These are phyloP conservation scores for Coluber constrictor DNA, from an alignment of 2,797 vertebrate species.

Conservation along the genomic window DNA sequence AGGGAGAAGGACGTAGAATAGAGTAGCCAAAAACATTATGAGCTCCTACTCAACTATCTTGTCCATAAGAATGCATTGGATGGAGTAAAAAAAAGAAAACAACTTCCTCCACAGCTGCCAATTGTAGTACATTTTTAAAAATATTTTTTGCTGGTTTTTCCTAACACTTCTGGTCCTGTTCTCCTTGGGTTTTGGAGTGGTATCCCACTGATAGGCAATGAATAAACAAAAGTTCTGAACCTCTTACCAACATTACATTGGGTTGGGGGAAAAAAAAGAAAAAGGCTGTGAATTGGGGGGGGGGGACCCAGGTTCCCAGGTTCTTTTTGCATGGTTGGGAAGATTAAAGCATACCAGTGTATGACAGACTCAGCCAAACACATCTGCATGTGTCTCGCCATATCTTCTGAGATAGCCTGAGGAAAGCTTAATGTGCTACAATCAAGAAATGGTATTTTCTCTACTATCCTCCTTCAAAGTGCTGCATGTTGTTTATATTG, in stretches of 20 bases:
- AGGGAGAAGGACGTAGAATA: not conserved
- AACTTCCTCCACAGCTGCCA: not conserved
- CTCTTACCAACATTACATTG: not conserved
- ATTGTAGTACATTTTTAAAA: not conserved
- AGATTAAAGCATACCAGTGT: not conserved
- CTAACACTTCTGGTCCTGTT: not conserved
- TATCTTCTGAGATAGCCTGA: not conserved
- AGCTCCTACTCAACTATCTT: not conserved
- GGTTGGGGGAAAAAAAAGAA: not conserved
- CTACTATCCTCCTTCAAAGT: not conserved
- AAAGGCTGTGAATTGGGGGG: not conserved
- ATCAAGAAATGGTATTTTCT: not conserved
- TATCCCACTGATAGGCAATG: not conserved
- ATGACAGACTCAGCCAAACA: not conserved
- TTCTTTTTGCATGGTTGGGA: not conserved
- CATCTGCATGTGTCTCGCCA: not conserved
- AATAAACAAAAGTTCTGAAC: not conserved
- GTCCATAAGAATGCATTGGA: not conserved
- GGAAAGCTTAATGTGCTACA: not conserved
- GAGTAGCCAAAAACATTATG: not conserved
- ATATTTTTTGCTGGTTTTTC: not conserved
- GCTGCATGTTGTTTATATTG: not conserved
- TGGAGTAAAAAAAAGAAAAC: not conserved
- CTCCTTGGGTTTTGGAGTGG: not conserved
- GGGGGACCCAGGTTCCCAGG: not conserved